Evolutionary conservation across 1,140 invertebrate species (phyloP), one percentile per base, ranked within the genome.

Genomic region (Cephus cinctus): DNA sequence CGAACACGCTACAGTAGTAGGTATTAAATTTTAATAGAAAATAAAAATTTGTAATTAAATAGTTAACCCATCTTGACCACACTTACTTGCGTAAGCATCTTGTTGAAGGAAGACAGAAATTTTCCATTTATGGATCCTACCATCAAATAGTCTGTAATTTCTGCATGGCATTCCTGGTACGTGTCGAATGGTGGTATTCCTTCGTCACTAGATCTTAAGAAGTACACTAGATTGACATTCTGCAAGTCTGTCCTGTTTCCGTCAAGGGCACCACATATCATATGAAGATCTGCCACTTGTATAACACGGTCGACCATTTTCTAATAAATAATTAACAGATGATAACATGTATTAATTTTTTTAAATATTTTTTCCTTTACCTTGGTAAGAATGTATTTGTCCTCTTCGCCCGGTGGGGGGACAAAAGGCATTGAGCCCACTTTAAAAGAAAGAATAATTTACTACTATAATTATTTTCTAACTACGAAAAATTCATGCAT

Each of bases 101-200:
- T 59, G 42, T 77, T 73, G 39, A 88, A 51, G 11, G 76, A 78
- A 30, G 73, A 59, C 3, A 87, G 65, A 22, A 85, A 79, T 43
- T 75, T 80, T 0, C 81, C 81, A 22, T 76, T 73, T 3, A 81
- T 71, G 1, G 79, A 78, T 3, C 86, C 87, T 16, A 85, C 61
- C 0, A 85, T 64, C 2, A 90, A 70, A 57, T 85, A 81, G 36
- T 78, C 67, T 0, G 86, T 79, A 78, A 90, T 87, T 54, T 80
- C 66, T 0, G 70, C 67, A 22, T 73, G 60, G 20, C 83, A 83
- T 20, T 81, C 73, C 12, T 77, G 60, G 19, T 67, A 54, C 3
- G 74, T 69, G 12, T 78, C 69, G 47, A 79, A 83, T 8, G 39
- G 63, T 0, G 84, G 85, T 32, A 87, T 72, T 4, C 77, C 76